Base-by-base conservation (phyloP, 1,140 invertebrate genomes). In the Lordiphosa clarofinis region DNA sequence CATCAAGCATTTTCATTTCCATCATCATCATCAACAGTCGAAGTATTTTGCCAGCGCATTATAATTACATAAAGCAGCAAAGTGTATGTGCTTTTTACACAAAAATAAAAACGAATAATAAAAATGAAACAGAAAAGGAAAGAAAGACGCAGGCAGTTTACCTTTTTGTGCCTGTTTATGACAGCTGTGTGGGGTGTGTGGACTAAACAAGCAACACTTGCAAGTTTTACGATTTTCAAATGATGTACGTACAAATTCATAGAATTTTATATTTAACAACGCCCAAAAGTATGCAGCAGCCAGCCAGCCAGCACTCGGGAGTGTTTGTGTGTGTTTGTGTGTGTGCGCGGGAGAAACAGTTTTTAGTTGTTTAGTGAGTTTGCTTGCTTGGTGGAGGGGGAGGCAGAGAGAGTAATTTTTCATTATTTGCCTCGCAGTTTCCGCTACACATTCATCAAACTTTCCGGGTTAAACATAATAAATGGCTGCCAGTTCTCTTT, bases 171-270 rank as follows among this genome's bases (percentile, higher is more conserved):
- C 46, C 13, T 36, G 19, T 24, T n/a, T n/a, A 13, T 47, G 37
- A 35, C n/a, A 31, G 1, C 10, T 36, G n/a, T 5, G 24, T 13
- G 10, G 11, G 15, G 19, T 46, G 8, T 42, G 37, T 13, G 31
- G 24, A 48, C 61, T 59, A 57, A 64, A 53, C 62, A 66, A 56
- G 67, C 62, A 73, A 57, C 73, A 84, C 78, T 78, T 70, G 78
- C 78, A 84, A 84, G 69, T 84, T 84, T 84, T 84, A 84, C 78
- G 78, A 84, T 84, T 84, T 73, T 86, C 78, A 84, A 86, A 84
- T 84, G 78, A 78, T 84, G 78, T 86, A 84, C 79, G 78, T 84
- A 84, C 79, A 84, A 84, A 84, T 84, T 84, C 78, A 84, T 84
- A 84, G 78, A 84, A 84, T 84, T 84, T 84, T 84, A 84, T 84